These are phyloP conservation scores for Ferrisia virgata DNA, from an alignment of 2,888 invertebrate genomes.

Conservation along the genomic window DNA sequence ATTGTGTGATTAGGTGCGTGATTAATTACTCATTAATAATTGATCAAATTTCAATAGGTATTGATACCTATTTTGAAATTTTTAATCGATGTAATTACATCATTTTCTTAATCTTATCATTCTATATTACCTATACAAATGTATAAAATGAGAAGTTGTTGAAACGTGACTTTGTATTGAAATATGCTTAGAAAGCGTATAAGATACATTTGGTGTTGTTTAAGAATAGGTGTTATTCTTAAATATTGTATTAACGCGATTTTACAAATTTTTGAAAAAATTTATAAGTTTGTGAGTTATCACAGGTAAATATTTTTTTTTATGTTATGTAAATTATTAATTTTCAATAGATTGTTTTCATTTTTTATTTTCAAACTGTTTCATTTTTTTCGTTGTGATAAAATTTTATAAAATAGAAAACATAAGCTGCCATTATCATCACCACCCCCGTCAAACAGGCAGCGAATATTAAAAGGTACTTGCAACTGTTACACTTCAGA, in stretches of 20 bases:
- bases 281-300: neutral
- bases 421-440: neutral
- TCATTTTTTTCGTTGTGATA: neutral
- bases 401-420: neutral
- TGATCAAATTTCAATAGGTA: neutral
- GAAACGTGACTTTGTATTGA: neutral
- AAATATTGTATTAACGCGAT: neutral
- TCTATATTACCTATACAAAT: neutral
- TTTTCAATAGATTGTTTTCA: slow-evolving; percentile 9
- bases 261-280: neutral
- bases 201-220: neutral
- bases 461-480: neutral
- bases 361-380: neutral
- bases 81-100: too few relatives aligned
- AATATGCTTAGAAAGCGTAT: neutral
- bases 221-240: neutral
- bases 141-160: neutral
- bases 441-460: neutral
- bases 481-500: neutral
- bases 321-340: neutral
- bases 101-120: neutral
- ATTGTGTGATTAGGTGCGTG: neutral
- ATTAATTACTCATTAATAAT: neutral
- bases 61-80: too few relatives aligned
- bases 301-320: neutral